Evolutionary conservation across 1,140 invertebrate species (phyloP), one percentile per base, ranked within the genome.

Genomic region (Achatina immaculata): DNA sequence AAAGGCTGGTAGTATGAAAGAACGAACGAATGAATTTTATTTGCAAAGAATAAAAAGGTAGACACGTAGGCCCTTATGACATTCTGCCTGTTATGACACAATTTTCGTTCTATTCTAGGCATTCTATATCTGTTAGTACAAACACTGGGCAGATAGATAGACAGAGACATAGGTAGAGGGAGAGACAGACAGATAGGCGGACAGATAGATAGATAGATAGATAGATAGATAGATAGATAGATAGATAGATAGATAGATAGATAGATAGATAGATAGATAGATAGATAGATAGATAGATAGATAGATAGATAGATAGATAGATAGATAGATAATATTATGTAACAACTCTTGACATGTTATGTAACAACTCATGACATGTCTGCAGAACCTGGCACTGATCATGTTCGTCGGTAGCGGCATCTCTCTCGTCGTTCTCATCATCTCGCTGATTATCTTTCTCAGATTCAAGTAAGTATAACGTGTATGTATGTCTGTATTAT

Each of bases 381-480:
- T 62, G 9, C 58, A 62, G 58, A 62, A 31, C 21, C 28, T 62
- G 16, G 28, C 31, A 19, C 58, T 62, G 58, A 28, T 62, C 6
- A 62, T 62, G 38, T 74, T 74, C 38, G 28, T 74, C 24, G 72
- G 72, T 1, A 48, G 72, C 43, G n/a, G 48, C 21, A 51, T 74
- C 31, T 74, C 72, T 19, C 72, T 74, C 28, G 21, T 74, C 31
- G 42, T 74, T 36, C 72, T 74, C 24, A 28, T 74, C n/a, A 74
- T 74, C 1, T 74, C 72, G 6, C 45, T 74, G 34, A 11, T 51
- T 34, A 74, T 74, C n/a, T 51, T 74, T 21, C 42, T 74, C 24
- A 48, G n/a, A 34, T 74, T 74, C n/a, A 74, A 74, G 72, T 74
- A 74, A 51, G 72, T 74, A 7, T 31, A 6, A 9, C 31, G 51